Evolutionary conservation across 2,888 invertebrate species (phyloP), one percentile per base, ranked within the genome.

Genomic region (Thecophora atra): DNA sequence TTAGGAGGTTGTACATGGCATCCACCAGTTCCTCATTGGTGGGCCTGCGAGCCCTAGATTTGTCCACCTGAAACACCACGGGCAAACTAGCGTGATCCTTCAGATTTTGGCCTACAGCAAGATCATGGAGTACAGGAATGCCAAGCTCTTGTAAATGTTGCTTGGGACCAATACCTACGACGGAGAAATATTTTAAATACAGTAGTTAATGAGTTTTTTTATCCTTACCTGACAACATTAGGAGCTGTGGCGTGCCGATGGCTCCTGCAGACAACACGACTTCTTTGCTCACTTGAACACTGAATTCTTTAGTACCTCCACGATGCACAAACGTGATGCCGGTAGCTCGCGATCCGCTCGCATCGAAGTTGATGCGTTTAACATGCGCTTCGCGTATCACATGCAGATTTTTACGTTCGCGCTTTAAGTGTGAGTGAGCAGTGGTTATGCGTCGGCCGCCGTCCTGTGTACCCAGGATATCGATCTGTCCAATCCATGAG

Each of bases 241-340:
- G 87, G 26, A 98, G 87, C 83, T 97, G 97, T 0, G 98, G 95
- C n/a, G 93, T 92, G 81, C 97, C 97, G 51, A 98, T 93, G 1
- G 97, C 91, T 1, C 98, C 98, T 0, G 95, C 96, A 13, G 95
- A 92, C 65, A 97, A 82, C 44, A 98, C 93, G 0, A 97, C 91
- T 84, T 96, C 96, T 82, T 93, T 94, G 74, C 89, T 89, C 0
- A 95, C 95, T 2, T 73, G 77, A 13, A 83, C 85, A 2, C 79
- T 83, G 44, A 83, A 81, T 72, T 85, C 84, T 76, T 89, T 88
- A 3, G 90, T 90, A 84, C 26, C 93, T 83, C 26, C 93, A 52
- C 77, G 84, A 76, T 78, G 88, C 58, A 77, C 83, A 82, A 77
- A 88, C 24, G 87, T 84, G 1, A 90, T 88, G 0, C 89, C 88